Evolutionary conservation across 2,888 invertebrate genomes (phyloP), one percentile per base, ranked within the genome.

Genomic region (Plutella xylostella): DNA sequence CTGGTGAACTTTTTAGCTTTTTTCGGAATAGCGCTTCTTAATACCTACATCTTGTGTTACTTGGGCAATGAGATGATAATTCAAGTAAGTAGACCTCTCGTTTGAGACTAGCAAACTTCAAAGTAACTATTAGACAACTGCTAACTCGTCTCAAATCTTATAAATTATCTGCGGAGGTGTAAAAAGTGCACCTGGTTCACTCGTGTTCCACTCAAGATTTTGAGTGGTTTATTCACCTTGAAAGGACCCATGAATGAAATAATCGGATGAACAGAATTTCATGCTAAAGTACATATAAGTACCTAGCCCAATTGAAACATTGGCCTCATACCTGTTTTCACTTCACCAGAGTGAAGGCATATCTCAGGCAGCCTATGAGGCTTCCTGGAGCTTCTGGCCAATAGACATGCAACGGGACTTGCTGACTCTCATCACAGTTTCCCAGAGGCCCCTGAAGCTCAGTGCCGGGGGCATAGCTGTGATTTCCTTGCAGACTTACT

Each of bases 31-130:
- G 72, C 79, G 18, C 56, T 80, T 6, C 39, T 74, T 1, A 78
- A 77, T 43, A 74, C 77, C 1, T 80, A 70, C 49, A 65, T 79
- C 41, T 79, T 71, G 43, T 74, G 77, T 46, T 69, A 72, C 45
- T 57, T 80, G 43, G 78, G 80, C 11, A 67, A 77, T 48, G 63
- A 77, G 34, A 47, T 80, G 28, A 74, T 77, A 15, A 53, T 61
- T 40, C 65, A 78, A 60, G 80, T 77, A 56, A 59, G 65, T 41
- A 30, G 9, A 22, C 2, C 14, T 11, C 5, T 22, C 6, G 28
- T 28, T 28, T 28, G 28, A 28, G 28, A 3, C n/a, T n/a, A n/a
- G n/a, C n/a, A n/a, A n/a, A n/a, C n/a, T n/a, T n/a, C n/a, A n/a
- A n/a, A n/a, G n/a, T n/a, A n/a, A n/a, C n/a, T n/a, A n/a, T n/a